A percentile compares a stretch with the other conserved stretches of the same genome.
phyloP scores from a whole-genome alignment of 2,888 invertebrate genomes.

The Mythimna vitellina region DNA sequence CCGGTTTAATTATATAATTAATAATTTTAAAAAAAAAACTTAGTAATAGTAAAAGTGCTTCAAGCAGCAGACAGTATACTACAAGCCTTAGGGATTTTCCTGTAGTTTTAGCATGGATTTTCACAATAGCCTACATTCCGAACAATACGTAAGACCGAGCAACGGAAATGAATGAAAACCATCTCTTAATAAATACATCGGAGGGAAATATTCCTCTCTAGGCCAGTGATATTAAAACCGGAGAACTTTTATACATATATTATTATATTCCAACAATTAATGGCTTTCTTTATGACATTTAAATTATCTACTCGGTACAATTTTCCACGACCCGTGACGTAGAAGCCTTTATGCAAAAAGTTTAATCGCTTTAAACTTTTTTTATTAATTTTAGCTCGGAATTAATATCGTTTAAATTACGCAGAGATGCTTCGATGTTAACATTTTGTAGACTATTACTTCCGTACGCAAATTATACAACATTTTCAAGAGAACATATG shows the following conservation, averaged over 20 bases:
- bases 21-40: neutral
- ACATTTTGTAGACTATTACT: neutral
- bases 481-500: neutral
- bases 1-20: no score
- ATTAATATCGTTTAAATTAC: conserved; percentile 23
- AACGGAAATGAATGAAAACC: conserved; percentile 48
- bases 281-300: neutral
- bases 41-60: conserved; percentile 11
- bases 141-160: conserved; percentile 46
- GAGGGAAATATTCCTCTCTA: conserved; percentile 32
- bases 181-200: conserved; percentile 45
- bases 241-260: neutral
- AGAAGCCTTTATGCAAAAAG: conserved; percentile 27
- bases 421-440: neutral
- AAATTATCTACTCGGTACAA: neutral
- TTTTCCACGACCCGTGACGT: conserved; percentile 25
- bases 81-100: conserved; percentile 26
- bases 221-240: conserved; percentile 26
- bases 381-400: conserved; percentile 24
- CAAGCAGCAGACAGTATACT: conserved; percentile 10
- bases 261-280: neutral
- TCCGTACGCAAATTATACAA: conserved; percentile 7
- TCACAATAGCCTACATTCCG: conserved; percentile 49
- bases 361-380: conserved; percentile 37
- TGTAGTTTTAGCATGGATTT: conserved; percentile 40